Conservation (phyloP, 35 echinoderm and acorn worm species). For the Ptychodera flava region DNA sequence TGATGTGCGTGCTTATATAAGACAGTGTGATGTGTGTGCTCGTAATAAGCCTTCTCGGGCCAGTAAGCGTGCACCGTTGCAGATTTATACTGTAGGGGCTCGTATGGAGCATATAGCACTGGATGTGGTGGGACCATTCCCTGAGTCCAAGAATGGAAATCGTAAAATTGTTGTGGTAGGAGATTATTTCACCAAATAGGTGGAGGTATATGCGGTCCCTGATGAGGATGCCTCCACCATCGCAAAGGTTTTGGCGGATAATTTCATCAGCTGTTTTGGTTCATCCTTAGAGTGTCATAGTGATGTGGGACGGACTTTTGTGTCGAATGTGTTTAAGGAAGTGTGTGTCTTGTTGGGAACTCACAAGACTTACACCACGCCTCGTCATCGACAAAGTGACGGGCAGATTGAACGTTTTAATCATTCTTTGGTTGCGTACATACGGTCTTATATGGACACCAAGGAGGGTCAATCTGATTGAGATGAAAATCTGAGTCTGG, state of each 20-base stretch:
- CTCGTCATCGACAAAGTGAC: constrained; percentile 40
- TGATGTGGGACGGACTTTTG: constrained; percentile 40
- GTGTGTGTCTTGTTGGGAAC: constrained; percentile 33
- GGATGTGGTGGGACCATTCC: constrained; percentile 57
- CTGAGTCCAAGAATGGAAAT: constrained; percentile 35
- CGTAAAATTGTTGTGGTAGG: constrained; percentile 32
- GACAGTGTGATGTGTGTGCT: constrained; percentile 42
- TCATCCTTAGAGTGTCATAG: constrained; percentile 34
- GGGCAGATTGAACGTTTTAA: constrained; percentile 49
- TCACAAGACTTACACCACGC: constrained; percentile 11
- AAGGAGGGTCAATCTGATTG: constrained; percentile 17
- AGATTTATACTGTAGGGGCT: constrained; percentile 15
- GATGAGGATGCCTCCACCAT: too few species aligned
- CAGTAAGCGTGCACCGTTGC: constrained; percentile 22
- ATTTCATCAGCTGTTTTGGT: constrained; percentile 42
- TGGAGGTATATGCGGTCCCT: neutral
- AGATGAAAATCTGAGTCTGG: constrained; percentile 34
- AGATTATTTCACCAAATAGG: constrained; percentile 18
- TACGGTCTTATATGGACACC: constrained; percentile 33
- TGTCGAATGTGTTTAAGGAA: constrained; percentile 35
- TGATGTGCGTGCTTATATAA: constrained; percentile 18
- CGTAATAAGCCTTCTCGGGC: constrained; percentile 12
- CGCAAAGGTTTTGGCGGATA: constrained; percentile 2
- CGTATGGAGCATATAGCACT: constrained; percentile 64
- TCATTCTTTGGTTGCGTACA: constrained; percentile 45